A percentile compares a stretch with the other conserved stretches of the same genome.
Conservation (phyloP, 37 sponge, comb jelly and placozoan species). For the Aphrocallistes beatrix region DNA sequence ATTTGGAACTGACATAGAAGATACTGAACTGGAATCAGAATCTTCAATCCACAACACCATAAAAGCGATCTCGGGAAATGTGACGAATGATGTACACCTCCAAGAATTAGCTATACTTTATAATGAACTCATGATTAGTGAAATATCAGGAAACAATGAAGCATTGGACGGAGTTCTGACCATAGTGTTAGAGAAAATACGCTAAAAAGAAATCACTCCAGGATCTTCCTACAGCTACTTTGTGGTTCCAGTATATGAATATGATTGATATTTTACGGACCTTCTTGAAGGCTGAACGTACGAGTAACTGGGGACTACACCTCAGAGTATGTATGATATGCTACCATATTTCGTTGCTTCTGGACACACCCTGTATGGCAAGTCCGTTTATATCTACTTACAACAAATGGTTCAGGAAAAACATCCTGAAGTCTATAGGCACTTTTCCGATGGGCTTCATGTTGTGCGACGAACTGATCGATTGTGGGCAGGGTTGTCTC, state of each 20-base stretch:
- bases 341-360: background rate
- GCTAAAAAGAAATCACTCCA: no score
- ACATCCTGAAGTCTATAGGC: constrained; percentile 17
- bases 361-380: background rate
- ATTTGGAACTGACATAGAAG: no score
- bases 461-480: background rate
- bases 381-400: constrained; percentile 1
- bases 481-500: background rate
- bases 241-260: constrained; percentile 22
- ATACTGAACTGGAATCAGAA: no score
- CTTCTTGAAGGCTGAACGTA: constrained; percentile 14
- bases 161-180: no score
- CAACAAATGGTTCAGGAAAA: background rate
- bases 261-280: constrained; percentile 22
- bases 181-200: no score
- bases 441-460: constrained; percentile 15
- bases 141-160: no score
- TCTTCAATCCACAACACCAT: no score
- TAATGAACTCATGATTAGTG: no score
- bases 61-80: no score
- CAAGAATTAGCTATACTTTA: no score
- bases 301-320: constrained; percentile 21
- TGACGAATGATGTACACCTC: no score
- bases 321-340: background rate
- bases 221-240: no score